Percentiles rank a stretch among this genome's conserved stretches.
Evolutionary conservation across 1,140 invertebrate genomes (phyloP).

Genomic region (Philaenus spumarius): DNA sequence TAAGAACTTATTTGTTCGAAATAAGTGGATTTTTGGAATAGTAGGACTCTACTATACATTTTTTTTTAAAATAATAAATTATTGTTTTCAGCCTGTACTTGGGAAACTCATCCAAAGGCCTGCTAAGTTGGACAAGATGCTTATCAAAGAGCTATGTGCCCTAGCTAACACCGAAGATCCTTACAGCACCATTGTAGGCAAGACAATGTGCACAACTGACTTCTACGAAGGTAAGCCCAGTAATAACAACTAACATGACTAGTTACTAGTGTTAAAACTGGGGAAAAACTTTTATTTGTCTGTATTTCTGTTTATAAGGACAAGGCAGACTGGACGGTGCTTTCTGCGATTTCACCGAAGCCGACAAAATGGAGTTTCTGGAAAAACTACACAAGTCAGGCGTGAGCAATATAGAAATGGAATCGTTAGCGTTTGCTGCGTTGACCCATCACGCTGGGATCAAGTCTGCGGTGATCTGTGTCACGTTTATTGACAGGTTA

Average conservation of each 20-base stretch:
- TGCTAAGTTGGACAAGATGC: constrained; percentile 70
- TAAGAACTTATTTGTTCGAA: background rate
- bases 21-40: no score
- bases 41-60: no score
- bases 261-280: no score
- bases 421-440: constrained; percentile 85
- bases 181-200: constrained; percentile 81
- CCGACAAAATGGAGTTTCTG: constrained; percentile 86
- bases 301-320: constrained; percentile 21
- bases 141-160: constrained; percentile 69
- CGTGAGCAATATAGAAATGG: constrained; percentile 98
- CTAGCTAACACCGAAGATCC: constrained; percentile 68
- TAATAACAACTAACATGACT: no score
- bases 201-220: constrained; percentile 93
- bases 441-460: constrained; percentile 92
- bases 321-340: constrained; percentile 88
- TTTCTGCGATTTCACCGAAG: constrained; percentile 88
- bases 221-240: constrained; percentile 94
- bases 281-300: background rate
- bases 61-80: background rate
- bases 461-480: constrained; percentile 87
- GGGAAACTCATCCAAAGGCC: constrained; percentile 78
- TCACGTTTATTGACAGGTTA: constrained; percentile 86
- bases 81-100: constrained; percentile 65
- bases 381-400: constrained; percentile 66